A percentile compares a stretch with the other conserved stretches of the same genome.
These are phyloP conservation scores for Drosophila rubida DNA, from an alignment of 2,888 invertebrate species.

Conservation along the genomic window DNA sequence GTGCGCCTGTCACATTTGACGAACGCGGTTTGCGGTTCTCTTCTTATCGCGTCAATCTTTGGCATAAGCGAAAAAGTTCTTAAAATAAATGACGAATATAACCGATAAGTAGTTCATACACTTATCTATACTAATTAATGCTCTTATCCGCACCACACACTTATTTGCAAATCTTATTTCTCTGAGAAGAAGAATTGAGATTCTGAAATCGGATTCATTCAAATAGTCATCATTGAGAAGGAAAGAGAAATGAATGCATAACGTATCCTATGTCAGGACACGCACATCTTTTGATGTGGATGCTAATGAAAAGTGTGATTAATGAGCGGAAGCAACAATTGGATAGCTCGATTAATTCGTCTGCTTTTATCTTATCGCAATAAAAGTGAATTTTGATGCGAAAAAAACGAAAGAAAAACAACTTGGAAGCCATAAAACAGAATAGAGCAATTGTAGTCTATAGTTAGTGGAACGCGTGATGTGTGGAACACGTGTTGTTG, in stretches of 20 bases:
- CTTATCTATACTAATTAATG: constrained; percentile 12
- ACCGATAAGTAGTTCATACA: neutral
- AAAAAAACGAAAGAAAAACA: neutral
- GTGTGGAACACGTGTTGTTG: constrained; percentile 28
- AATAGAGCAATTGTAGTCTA: constrained; percentile 16
- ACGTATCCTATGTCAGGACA: neutral
- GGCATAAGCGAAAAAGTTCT: constrained; percentile 5
- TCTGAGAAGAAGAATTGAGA: neutral
- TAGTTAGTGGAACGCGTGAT: constrained; percentile 22
- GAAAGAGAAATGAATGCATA: no score
- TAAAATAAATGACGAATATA: constrained; percentile 5
- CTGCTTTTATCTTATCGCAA: constrained; percentile 63
- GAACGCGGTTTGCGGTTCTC: constrained; percentile 19
- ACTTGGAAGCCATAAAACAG: constrained; percentile 4
- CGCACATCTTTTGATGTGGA: neutral
- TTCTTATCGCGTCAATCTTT: constrained; percentile 7
- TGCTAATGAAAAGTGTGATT: constrained; percentile 33
- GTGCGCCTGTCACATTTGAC: constrained; percentile 28
- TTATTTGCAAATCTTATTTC: neutral
- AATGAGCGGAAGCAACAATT: constrained; percentile 28
- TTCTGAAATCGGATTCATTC: neutral
- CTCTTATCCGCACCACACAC: neutral
- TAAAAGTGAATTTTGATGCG: constrained; percentile 27
- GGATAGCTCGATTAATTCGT: constrained; percentile 44
- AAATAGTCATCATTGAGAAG: neutral